Base-by-base conservation (phyloP, 2,888 invertebrate species). In the Oscheius myriophilus region DNA sequence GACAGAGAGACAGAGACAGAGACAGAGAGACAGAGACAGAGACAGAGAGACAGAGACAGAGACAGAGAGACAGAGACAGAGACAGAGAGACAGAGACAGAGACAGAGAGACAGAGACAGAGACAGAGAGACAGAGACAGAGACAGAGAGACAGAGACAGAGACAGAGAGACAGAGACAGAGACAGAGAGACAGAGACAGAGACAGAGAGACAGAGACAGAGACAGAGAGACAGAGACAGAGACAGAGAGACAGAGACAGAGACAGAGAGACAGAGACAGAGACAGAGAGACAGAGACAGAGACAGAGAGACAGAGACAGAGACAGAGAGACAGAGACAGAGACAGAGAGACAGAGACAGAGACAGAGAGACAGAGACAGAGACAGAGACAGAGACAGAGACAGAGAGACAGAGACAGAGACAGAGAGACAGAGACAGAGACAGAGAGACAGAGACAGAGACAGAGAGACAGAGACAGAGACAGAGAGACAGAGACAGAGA, bases 31-130 rank as follows among this genome's bases (percentile, higher is more conserved):
- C 7, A 53, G 25, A 53, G 16, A 23, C 4, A 49, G n/a, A 18
- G 49, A 49, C 4, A 18, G 21, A 21, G 49, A 49, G 21, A 49
- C n/a, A n/a, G n/a, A n/a, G 21, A 18, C 4, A 21, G 18, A 49
- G 21, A 21, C 4, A 9, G 49, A 18, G 6, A 49, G 49, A 49
- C 4, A 9, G 49, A 18, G 26, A 18, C n/a, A 52, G 18, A 52
- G 18, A 18, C 1, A 52, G 52, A 52, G 52, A 18, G n/a, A n/a
- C 2, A 52, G 52, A n/a, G 18, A 18, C n/a, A 52, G 52, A 6
- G 18, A 52, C 2, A 52, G 18, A 18, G 52, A 52, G n/a, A n/a
- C n/a, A 18, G 52, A n/a, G 52, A 52, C 4, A 49, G 49, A 52
- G 14, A 52, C n/a, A 52, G 14, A 52, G 52, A 52, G 52, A 18